Evolutionary conservation across 2,797 vertebrate species (phyloP).

Genomic region (Scleropages formosus): DNA sequence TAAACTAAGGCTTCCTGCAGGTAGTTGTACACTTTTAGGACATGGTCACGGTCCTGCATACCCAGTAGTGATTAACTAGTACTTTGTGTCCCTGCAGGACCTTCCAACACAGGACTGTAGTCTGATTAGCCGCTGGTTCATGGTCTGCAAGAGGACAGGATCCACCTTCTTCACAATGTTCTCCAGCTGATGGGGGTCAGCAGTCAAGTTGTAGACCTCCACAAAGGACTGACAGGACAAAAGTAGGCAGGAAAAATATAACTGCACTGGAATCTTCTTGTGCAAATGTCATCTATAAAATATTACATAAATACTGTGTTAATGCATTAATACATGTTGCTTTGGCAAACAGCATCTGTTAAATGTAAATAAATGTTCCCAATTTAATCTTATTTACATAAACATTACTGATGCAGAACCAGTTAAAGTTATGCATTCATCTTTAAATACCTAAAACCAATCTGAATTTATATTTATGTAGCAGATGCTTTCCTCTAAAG

Average conservation of each 20-base stretch:
- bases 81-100: slow-evolving; percentile 55
- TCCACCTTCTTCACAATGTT: slow-evolving; percentile 78
- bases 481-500: too few relatives aligned
- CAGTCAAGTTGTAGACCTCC: slow-evolving; percentile 71
- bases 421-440: too few relatives aligned
- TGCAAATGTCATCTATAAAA: too few relatives aligned
- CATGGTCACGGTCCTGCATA: slow-evolving; percentile 22
- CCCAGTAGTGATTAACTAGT: slow-evolving; percentile 13
- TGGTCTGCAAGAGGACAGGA: slow-evolving; percentile 64
- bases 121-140: slow-evolving; percentile 77
- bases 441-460: too few relatives aligned
- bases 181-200: slow-evolving; percentile 72
- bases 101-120: slow-evolving; percentile 68
- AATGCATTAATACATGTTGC: too few relatives aligned
- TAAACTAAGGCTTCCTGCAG: neutral
- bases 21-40: slow-evolving; percentile 2
- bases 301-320: too few relatives aligned
- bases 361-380: too few relatives aligned
- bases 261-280: neutral
- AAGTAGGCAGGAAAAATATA: neutral
- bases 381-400: too few relatives aligned
- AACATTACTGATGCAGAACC: too few relatives aligned
- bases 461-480: too few relatives aligned
- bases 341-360: too few relatives aligned
- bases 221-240: slow-evolving; percentile 61